Conservation (phyloP, 2,113 vertebrate species). For the Zapus hudsonius region DNA sequence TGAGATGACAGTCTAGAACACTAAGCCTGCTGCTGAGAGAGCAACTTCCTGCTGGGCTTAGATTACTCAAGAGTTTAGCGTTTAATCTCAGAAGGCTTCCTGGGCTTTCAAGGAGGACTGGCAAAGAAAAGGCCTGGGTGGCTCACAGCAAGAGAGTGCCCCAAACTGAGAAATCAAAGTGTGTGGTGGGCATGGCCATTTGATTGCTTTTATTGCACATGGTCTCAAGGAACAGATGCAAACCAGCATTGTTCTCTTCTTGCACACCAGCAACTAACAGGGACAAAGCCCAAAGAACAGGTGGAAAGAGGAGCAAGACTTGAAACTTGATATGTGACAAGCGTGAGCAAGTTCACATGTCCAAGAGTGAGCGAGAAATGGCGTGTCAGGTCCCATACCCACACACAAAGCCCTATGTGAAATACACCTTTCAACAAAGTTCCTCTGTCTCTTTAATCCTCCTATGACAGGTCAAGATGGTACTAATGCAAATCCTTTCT, state of each 20-base stretch:
- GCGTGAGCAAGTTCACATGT: accelerated
- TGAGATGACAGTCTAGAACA: slow-evolving; percentile 79
- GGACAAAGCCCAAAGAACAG: background rate
- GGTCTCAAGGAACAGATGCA: background rate
- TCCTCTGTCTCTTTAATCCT: background rate
- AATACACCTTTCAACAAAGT: background rate
- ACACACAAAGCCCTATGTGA: accelerated
- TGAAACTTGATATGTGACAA: no score
- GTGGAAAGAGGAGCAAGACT: background rate
- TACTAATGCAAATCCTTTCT: background rate
- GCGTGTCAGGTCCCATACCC: background rate
- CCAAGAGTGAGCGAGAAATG: accelerated
- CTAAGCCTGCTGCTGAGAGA: slow-evolving; percentile 79
- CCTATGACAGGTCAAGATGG: slow-evolving; percentile 25
- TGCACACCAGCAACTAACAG: background rate
- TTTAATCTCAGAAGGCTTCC: slow-evolving; percentile 81
- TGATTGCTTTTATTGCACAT: slow-evolving; percentile 26
- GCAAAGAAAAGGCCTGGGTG: background rate
- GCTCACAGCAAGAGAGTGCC: background rate
- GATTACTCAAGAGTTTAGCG: slow-evolving; percentile 79
- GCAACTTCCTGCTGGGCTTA: slow-evolving; percentile 77
- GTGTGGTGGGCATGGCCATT: accelerated
- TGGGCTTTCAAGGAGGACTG: slow-evolving; percentile 63
- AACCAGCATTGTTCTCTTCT: background rate
- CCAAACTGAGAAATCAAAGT: background rate